Conservation (phyloP, 2,113 vertebrate species). For the Galemys pyrenaicus region DNA sequence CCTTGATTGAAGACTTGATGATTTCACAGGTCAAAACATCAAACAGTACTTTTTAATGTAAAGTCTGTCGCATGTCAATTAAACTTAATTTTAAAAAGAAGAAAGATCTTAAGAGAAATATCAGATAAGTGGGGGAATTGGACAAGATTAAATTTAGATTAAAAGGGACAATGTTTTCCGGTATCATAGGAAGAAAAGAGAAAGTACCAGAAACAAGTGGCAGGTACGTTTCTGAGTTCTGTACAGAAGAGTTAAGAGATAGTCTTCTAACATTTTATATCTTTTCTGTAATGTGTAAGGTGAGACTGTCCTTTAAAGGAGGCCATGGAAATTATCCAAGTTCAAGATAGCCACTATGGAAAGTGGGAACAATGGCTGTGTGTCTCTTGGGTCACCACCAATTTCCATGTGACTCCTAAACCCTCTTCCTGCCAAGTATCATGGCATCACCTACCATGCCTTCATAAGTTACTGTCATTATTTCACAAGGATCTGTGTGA, state of each 20-base stretch:
- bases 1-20: neutral
- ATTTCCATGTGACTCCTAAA: neutral
- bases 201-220: neutral
- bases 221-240: neutral
- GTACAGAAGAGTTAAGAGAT: no score
- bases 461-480: neutral
- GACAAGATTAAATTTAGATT: neutral
- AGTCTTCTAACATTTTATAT: neutral
- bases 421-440: neutral
- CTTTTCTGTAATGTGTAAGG: neutral
- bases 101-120: neutral
- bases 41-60: neutral
- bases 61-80: neutral
- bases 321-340: neutral
- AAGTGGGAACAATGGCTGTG: neutral
- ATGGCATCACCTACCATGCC: neutral
- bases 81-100: neutral
- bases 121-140: neutral
- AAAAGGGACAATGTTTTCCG: neutral
- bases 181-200: neutral
- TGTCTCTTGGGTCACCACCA: neutral
- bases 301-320: neutral
- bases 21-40: neutral
- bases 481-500: no score
- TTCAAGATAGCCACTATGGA: neutral